These are phyloP conservation scores for Eristalis tenax DNA, from an alignment of 2,888 invertebrate genomes.

Conservation along the genomic window DNA sequence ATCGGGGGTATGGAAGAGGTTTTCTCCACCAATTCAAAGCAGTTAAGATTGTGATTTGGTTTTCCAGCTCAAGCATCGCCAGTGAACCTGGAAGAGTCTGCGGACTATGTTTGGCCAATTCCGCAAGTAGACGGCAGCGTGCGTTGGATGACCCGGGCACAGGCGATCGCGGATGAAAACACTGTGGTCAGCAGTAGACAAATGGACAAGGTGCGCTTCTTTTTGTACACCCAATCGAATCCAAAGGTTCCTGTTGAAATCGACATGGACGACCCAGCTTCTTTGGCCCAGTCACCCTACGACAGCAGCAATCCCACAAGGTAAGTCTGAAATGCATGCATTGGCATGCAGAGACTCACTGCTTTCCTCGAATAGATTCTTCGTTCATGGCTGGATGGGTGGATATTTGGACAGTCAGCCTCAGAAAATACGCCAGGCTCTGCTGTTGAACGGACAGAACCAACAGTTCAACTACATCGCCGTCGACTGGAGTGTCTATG, in stretches of 20 bases:
- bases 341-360: neutral
- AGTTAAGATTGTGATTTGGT: neutral
- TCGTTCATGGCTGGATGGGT: conserved; percentile 83
- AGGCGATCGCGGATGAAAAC: neutral
- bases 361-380: conserved; percentile 59
- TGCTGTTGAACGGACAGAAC: conserved; percentile 82
- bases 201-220: conserved; percentile 35
- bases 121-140: conserved; percentile 45
- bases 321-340: neutral
- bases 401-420: conserved; percentile 79
- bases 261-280: conserved; percentile 5
- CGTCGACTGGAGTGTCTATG: conserved; percentile 83
- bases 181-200: neutral
- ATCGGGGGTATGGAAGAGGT: neutral
- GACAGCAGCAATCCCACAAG: conserved; percentile 25
- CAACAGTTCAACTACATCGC: conserved; percentile 83
- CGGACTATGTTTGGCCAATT: conserved; percentile 45
- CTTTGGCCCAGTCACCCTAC: conserved; percentile 23
- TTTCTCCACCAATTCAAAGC: neutral
- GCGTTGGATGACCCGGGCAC: conserved; percentile 45
- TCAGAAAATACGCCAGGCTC: conserved; percentile 78
- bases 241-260: conserved; percentile 14
- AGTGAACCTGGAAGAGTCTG: neutral
- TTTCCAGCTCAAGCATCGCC: conserved; percentile 16
- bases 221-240: conserved; percentile 46